These are phyloP conservation scores for Sus cebifrons DNA, from an alignment of 2,797 vertebrate species.

Conservation along the genomic window DNA sequence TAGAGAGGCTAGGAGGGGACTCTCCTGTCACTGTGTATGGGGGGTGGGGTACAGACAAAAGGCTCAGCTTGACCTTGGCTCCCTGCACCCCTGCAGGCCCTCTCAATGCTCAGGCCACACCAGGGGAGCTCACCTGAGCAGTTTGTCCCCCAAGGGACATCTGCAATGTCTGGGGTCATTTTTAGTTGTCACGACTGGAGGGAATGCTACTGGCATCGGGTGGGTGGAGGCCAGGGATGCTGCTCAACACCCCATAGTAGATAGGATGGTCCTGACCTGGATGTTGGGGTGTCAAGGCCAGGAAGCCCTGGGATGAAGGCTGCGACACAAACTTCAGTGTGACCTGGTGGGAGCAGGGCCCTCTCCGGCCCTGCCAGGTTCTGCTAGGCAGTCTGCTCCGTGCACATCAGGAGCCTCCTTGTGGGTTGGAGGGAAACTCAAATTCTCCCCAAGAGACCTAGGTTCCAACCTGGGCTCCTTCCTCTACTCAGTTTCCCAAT, in stretches of 20 bases:
- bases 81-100: accelerated
- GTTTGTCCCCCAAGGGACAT: no score
- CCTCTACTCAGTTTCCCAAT: not conserved
- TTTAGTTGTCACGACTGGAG: not conserved
- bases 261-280: not conserved
- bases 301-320: no score
- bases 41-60: constrained; percentile 2
- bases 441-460: not conserved
- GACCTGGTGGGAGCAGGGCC: not conserved
- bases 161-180: not conserved
- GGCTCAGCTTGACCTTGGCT: not conserved
- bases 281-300: not conserved
- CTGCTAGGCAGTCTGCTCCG: accelerated
- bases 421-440: not conserved
- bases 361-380: not conserved
- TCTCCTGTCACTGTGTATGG: constrained; percentile 95
- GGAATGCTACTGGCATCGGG: not conserved
- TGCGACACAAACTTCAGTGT: accelerated
- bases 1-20: constrained; percentile 99
- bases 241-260: not conserved
- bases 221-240: not conserved
- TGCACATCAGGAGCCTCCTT: not conserved
- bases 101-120: not conserved
- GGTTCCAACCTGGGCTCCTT: not conserved
- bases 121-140: not conserved